Evolutionary conservation across 2,797 vertebrate genomes (phyloP), one percentile per base, ranked within the genome.

Genomic region (Philypnodon macrostomus): DNA sequence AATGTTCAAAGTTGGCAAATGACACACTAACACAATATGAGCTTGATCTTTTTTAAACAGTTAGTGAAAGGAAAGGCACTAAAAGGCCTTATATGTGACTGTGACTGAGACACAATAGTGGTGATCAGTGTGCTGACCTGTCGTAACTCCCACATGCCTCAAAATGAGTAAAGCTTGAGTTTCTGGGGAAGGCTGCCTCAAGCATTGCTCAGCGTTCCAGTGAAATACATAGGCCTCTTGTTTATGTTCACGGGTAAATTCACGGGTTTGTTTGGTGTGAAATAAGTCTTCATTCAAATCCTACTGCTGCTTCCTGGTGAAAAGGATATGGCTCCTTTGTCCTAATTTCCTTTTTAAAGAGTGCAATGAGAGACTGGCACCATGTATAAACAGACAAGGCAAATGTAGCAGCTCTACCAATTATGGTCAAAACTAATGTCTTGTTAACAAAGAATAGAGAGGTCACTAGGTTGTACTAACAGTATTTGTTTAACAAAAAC

Each of bases 191-290:
- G 33, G 37, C 19, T 40, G n/a, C 11, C 17, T 46, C 24, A 5
- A 48, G 14, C 32, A 33, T 27, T 32, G n/a, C 42, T 49, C 19
- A 37, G 40, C 44, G 30, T 58, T 53, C 45, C 40, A 33, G 8
- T 10, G 16, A 58, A 58, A 50, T 7, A 8, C 2, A n/a, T n/a
- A n/a, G n/a, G n/a, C n/a, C n/a, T n/a, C n/a, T n/a, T n/a, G n/a
- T n/a, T n/a, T n/a, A n/a, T n/a, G n/a, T n/a, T n/a, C n/a, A n/a
- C n/a, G n/a, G n/a, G n/a, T n/a, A n/a, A n/a, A n/a, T n/a, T n/a
- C n/a, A n/a, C n/a, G n/a, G n/a, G 34, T 17, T 29, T 29, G 15
- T 19, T 11, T 38, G 27, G 17, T 49, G 3, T 19, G 17, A 14
- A 27, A 29, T 6, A 27, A 17, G 27, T 38, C 38, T 13, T 4